Evolutionary conservation across 2,113 vertebrate genomes (phyloP).

Genomic region (Archilochus colubris): DNA sequence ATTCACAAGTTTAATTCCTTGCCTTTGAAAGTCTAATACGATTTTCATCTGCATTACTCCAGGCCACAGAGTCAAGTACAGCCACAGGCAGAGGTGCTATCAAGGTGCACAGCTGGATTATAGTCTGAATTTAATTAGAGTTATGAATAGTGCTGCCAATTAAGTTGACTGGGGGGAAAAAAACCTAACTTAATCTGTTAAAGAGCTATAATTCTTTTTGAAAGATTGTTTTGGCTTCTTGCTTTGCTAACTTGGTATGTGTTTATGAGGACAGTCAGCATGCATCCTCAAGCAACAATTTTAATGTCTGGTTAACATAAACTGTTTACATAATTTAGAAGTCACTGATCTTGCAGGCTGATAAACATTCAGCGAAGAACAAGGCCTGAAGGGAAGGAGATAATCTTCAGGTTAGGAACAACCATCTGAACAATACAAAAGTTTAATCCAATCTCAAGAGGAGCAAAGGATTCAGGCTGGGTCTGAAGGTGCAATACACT

Average conservation of each 20-base stretch:
- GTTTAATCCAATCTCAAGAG: neutral
- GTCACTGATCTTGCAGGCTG: neutral
- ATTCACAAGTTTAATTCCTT: neutral
- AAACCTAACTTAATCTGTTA: neutral
- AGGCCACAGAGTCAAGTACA: neutral
- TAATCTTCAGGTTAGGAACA: neutral
- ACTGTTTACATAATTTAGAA: neutral
- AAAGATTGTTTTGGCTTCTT: conserved; percentile 25
- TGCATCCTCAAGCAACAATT: conserved; percentile 2
- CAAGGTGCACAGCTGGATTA: neutral
- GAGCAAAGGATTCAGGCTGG: neutral
- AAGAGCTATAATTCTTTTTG: conserved; percentile 18
- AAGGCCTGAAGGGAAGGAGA: neutral
- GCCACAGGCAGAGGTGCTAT: conserved; percentile 3
- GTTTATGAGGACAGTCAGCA: conserved; percentile 7
- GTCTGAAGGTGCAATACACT: neutral
- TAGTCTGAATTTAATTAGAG: conserved; percentile 32
- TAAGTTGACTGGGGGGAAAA: neutral
- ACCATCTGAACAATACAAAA: neutral
- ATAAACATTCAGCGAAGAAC: neutral
- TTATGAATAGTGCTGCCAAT: neutral
- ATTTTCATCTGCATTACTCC: conserved; percentile 19
- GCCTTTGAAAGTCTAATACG: neutral
- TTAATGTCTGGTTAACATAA: neutral
- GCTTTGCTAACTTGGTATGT: conserved; percentile 1